Conservation (phyloP, 2,888 invertebrate genomes). For the Pyrrhosoma nymphula region DNA sequence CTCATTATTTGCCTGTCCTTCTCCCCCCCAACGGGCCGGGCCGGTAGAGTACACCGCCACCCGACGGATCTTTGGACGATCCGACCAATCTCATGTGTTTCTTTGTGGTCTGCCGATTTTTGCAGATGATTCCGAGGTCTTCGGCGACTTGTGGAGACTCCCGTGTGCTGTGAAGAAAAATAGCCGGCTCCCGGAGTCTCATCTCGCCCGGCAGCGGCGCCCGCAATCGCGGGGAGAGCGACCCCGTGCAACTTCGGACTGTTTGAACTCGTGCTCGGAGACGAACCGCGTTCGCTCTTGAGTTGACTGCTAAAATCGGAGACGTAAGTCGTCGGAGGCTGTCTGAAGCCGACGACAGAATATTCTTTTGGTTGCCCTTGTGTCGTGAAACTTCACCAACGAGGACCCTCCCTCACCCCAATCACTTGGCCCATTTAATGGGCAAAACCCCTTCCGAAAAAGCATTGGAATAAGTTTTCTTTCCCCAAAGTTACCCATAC, state of each 20-base stretch:
- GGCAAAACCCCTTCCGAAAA: slow-evolving; percentile 41
- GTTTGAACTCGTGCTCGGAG: not conserved
- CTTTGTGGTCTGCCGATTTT: slow-evolving; percentile 41
- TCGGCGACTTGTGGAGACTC: slow-evolving; percentile 26
- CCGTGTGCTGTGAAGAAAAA: slow-evolving; percentile 22
- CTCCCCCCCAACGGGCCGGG: not conserved
- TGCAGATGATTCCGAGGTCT: slow-evolving; percentile 54
- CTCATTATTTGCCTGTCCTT: not conserved
- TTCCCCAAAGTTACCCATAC: slow-evolving; percentile 33
- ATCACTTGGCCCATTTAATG: slow-evolving; percentile 21
- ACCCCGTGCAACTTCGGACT: slow-evolving; percentile 61
- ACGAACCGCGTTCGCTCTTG: not conserved
- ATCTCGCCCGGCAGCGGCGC: slow-evolving; percentile 49
- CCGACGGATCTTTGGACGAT: not conserved
- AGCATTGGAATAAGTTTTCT: slow-evolving; percentile 9
- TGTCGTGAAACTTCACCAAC: not conserved
- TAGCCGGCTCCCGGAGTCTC: slow-evolving; percentile 53
- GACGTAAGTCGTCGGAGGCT: not conserved
- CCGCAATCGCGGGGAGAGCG: slow-evolving; percentile 28
- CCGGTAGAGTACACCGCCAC: not conserved
- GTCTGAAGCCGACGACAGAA: not conserved
- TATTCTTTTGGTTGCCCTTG: not conserved
- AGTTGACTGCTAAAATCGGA: not conserved
- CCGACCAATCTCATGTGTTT: not conserved
- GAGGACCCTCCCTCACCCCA: slow-evolving; percentile 29